Base-by-base conservation (phyloP, 2,113 vertebrate species). In the Solea senegalensis region DNA sequence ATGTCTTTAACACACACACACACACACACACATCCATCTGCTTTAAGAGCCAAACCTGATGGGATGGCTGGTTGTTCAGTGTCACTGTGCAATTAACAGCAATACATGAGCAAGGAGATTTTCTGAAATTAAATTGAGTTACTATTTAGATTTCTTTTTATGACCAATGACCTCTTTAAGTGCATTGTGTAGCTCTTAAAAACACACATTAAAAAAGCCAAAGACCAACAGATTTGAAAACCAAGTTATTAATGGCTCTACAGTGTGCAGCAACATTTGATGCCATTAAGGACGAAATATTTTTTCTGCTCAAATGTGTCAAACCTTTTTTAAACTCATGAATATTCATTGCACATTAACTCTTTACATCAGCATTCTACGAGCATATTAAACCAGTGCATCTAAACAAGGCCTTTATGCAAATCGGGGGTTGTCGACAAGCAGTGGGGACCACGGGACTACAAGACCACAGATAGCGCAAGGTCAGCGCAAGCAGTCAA, bases 11-110 rank as follows among this genome's bases (percentile, higher is more conserved):
- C 95, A 94, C 92, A 80, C 81, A 72, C 51, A 83, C 81, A 72
- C 51, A 83, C n/a, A 95, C 95, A 94, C 92, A 80, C 81, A 72
- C 51, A 83, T 91, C 95, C 95, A 96, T 96, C 95, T 96, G 95
- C 92, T 91, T 91, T 43, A 82, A 87, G 84, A 79, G 9, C 80
- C 81, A 85, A 92, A 92, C 92, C 91, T 93, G 81, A 85, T 89
- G 84, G 93, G 92, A 91, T 87, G 86, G 66, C 86, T 83, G 72
- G 80, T 84, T 81, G 76, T 89, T 93, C 82, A 72, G 82, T 86
- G 77, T 84, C 85, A 86, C 69, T 85, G 67, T 72, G 80, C 76
- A 85, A 81, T 87, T 78, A 80, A 87, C 78, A 86, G 78, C 79
- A 86, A 78, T 70, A 51, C 0, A 76, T 81, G 54, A 72, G 48